phyloP scores from a whole-genome alignment of 2,113 vertebrate species.

The Neofelis nebulosa region DNA sequence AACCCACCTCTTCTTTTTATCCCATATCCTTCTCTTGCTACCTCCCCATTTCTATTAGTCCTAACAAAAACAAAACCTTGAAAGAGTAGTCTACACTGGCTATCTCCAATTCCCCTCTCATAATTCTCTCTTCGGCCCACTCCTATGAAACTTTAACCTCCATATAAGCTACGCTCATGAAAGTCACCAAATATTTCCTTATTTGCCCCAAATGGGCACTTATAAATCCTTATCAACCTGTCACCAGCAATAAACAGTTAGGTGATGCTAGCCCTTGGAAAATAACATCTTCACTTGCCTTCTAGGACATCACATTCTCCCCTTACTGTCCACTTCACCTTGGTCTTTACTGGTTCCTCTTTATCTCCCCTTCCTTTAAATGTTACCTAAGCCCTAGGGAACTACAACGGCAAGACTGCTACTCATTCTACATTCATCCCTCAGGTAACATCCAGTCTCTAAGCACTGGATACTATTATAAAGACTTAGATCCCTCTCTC shows the following conservation, averaged over 20 bases:
- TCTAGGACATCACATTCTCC: not conserved
- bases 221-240: not conserved
- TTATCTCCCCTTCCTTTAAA: not conserved
- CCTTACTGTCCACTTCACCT: not conserved
- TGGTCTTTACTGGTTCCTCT: not conserved
- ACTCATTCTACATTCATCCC: not conserved
- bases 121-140: not conserved
- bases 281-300: not conserved
- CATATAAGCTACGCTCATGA: not conserved
- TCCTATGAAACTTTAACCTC: not conserved
- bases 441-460: not conserved
- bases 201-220: not conserved
- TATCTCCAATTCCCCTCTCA: not conserved
- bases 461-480: not conserved
- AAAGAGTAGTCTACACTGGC: not conserved
- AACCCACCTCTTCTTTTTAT: not conserved
- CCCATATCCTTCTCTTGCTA: not conserved
- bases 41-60: not conserved
- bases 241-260: not conserved
- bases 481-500: not conserved
- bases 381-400: not conserved
- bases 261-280: not conserved
- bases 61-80: not conserved
- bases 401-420: not conserved
- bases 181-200: not conserved